phyloP scores from a whole-genome alignment of 2,797 vertebrate species.

The Lemur catta region DNA sequence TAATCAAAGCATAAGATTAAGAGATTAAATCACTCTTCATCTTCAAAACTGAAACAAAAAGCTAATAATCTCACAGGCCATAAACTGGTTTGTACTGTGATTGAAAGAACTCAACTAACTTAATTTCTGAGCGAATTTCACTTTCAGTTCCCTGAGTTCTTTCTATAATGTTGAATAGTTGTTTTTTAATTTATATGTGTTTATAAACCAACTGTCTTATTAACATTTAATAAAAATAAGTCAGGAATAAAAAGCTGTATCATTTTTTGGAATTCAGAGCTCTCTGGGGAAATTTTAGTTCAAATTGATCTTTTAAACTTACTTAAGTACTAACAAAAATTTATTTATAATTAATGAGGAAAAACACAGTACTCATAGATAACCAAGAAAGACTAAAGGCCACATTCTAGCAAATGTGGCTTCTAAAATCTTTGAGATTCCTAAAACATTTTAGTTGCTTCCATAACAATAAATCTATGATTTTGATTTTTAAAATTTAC shows the following conservation, averaged over 20 bases:
- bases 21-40: constrained; percentile 54
- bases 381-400: constrained; percentile 11
- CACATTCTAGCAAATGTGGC: constrained; percentile 21
- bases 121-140: constrained; percentile 50
- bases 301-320: constrained; percentile 40
- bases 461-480: not conserved
- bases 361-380: not conserved
- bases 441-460: constrained; percentile 42
- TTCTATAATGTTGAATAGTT: not conserved
- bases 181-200: not conserved
- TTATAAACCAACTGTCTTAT: constrained; percentile 34
- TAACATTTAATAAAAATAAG: constrained; percentile 50
- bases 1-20: constrained; percentile 59
- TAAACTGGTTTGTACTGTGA: not conserved
- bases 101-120: constrained; percentile 44
- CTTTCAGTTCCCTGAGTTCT: constrained; percentile 45
- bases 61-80: constrained; percentile 21
- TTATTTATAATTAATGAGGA: constrained; percentile 31
- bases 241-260: constrained; percentile 26
- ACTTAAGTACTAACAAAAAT: constrained; percentile 51
- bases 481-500: constrained; percentile 34
- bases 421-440: constrained; percentile 13
- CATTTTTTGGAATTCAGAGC: constrained; percentile 46
- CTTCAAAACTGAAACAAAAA: constrained; percentile 62
- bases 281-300: constrained; percentile 57